Base-by-base conservation (phyloP, 1,140 invertebrate genomes). In the Drosophila ohnishii region DNA sequence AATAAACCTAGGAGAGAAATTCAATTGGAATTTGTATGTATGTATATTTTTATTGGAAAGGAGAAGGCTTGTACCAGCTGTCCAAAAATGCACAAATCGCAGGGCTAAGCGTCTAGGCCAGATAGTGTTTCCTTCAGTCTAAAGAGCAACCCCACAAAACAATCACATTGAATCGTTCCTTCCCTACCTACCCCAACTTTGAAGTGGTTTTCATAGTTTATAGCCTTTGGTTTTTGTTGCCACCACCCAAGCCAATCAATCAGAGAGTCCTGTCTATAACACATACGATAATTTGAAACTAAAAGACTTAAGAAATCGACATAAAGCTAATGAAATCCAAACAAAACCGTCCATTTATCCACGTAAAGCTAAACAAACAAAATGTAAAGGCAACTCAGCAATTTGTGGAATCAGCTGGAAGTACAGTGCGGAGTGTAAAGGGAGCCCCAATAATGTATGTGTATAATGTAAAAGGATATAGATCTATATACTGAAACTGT, bases 331-430 rank as follows among this genome's bases (percentile, higher is more conserved):
- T 78, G 61, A 85, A 84, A 84, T 74, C 75, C 75, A 73, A 73
- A 73, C 62, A 75, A 76, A 86, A 87, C 83, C 83, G 83, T 86
- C 83, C 83, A 86, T 86, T 87, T 82, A 79, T 78, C 81, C 80
- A 84, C 72, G 67, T 80, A 80, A 66, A 80, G 63, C 69, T 57
- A 78, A 58, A 58, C 39, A 77, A 81, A 37, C 51, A 55, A 63
- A 77, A 66, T 61, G 40, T 59, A 70, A 60, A 53, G 45, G 57
- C 69, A 84, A 59, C 78, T 86, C 74, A 67, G 75, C 80, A 79
- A 83, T 69, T 83, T 83, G 61, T 57, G 66, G 70, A 78, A 82
- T 82, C 69, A 35, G 67, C 51, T 40, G 60, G 22, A 35, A 5
- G n/a, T 13, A 48, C 1, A 11, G 25, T 32, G 48, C 48, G 19